A percentile compares a stretch with the other conserved stretches of the same genome.
Evolutionary conservation across 2,113 vertebrate genomes (phyloP).

Genomic region (Equus przewalskii): DNA sequence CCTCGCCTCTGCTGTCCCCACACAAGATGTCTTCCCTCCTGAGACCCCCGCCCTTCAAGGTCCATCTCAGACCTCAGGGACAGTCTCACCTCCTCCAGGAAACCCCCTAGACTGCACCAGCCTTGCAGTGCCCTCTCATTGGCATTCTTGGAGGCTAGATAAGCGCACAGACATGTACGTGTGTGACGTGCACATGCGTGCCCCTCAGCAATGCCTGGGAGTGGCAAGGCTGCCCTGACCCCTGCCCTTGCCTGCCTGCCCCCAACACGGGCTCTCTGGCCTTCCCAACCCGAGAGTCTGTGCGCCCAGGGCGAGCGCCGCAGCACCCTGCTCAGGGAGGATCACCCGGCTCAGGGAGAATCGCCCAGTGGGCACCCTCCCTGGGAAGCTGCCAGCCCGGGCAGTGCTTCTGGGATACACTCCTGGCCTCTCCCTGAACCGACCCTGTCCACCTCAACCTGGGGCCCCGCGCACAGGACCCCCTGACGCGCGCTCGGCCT

Average conservation of each 20-base stretch:
- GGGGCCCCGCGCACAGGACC: too few relatives aligned
- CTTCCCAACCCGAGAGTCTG: background rate
- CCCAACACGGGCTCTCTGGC: background rate
- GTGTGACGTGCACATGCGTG: too few relatives aligned
- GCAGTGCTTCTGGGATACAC: background rate
- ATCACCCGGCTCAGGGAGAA: background rate
- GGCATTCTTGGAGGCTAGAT: background rate
- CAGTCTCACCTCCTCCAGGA: background rate
- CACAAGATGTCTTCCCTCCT: background rate
- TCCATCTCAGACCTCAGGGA: background rate
- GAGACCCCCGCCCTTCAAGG: background rate
- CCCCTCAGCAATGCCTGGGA: background rate
- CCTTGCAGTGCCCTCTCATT: background rate
- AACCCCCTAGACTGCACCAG: background rate
- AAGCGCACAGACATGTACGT: background rate
- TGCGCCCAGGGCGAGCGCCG: too few relatives aligned
- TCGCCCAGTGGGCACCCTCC: background rate
- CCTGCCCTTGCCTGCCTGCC: background rate
- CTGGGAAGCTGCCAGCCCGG: background rate
- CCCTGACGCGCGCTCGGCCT: too few relatives aligned
- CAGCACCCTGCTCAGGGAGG: background rate
- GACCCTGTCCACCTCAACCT: background rate
- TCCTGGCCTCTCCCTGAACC: rapidly evolving
- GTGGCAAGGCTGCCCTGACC: background rate
- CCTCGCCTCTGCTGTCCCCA: background rate